Percentiles rank a stretch among this genome's conserved stretches.
Evolutionary conservation across 2,888 invertebrate species (phyloP).

Genomic region (Meteorus cinctellus): DNA sequence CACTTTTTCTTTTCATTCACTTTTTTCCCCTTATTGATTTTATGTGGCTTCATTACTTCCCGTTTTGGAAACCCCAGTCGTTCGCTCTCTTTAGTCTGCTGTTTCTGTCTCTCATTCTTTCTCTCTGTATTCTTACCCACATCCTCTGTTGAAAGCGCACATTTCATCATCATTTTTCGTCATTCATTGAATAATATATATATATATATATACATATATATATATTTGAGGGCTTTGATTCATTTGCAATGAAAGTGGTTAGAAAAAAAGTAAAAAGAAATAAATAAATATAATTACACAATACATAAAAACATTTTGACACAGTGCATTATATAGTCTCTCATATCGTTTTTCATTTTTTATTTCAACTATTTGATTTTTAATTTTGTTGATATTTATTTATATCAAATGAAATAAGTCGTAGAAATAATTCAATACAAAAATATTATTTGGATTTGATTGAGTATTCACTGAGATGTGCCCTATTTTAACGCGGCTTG

Average conservation of each 20-base stretch:
- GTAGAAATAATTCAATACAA: constrained; percentile 5
- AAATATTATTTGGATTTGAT: constrained; percentile 44
- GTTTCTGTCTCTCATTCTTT: not conserved
- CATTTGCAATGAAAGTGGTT: not conserved
- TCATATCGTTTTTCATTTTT: constrained; percentile 21
- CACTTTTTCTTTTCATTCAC: constrained; percentile 45
- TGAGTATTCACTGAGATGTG: constrained; percentile 72
- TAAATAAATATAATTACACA: constrained; percentile 39
- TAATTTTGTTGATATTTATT: not conserved
- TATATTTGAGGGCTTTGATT: constrained; percentile 16
- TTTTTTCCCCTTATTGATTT: constrained; percentile 38
- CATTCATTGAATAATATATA: not conserved
- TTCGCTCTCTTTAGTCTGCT: constrained; percentile 30
- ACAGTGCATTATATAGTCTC: constrained; percentile 30
- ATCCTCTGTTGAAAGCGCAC: constrained; percentile 15
- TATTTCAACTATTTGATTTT: not conserved
- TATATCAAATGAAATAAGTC: constrained; percentile 16
- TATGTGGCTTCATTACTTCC: constrained; percentile 53
- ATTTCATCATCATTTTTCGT: not conserved
- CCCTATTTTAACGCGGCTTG: constrained; percentile 73
- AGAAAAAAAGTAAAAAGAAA: not conserved
- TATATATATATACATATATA: too few relatives aligned
- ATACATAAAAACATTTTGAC: constrained; percentile 42
- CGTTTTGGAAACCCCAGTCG: constrained; percentile 38
- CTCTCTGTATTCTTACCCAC: constrained; percentile 16